A percentile compares a stretch with the other conserved stretches of the same genome.
phyloP scores from a whole-genome alignment of 2,888 invertebrate species.

The Deilephila elpenor region DNA sequence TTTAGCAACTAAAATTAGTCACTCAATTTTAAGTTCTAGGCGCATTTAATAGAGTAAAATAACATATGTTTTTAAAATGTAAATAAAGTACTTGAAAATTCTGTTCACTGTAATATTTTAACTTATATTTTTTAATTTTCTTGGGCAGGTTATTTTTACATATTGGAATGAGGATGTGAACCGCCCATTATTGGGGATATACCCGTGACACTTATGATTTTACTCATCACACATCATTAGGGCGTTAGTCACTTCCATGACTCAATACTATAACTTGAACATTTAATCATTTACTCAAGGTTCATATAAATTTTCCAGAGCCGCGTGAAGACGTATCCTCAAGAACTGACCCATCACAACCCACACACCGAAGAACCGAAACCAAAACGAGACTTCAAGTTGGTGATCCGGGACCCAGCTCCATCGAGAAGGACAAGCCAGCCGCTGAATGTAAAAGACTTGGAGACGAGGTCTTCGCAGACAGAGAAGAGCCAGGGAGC shows the following conservation, averaged over 20 bases:
- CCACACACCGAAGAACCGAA: constrained; percentile 78
- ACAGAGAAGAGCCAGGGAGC: constrained; percentile 83
- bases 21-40: too few relatives aligned
- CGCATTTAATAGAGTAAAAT: too few relatives aligned
- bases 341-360: constrained; percentile 76
- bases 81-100: too few relatives aligned
- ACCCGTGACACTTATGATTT: too few relatives aligned
- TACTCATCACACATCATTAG: background rate
- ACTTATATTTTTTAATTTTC: too few relatives aligned
- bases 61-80: too few relatives aligned
- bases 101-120: too few relatives aligned
- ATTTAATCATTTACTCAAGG: background rate
- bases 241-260: constrained; percentile 26
- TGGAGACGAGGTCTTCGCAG: constrained; percentile 71
- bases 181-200: too few relatives aligned
- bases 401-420: constrained; percentile 75
- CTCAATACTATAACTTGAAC: background rate
- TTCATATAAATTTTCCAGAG: constrained; percentile 59
- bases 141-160: too few relatives aligned
- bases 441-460: constrained; percentile 70
- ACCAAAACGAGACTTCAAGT: constrained; percentile 71
- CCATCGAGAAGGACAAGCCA: constrained; percentile 68
- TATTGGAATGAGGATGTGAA: too few relatives aligned
- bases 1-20: too few relatives aligned
- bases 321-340: constrained; percentile 76